Base-by-base conservation (phyloP, 2,797 vertebrate species). In the Uromys caudimaculatus region DNA sequence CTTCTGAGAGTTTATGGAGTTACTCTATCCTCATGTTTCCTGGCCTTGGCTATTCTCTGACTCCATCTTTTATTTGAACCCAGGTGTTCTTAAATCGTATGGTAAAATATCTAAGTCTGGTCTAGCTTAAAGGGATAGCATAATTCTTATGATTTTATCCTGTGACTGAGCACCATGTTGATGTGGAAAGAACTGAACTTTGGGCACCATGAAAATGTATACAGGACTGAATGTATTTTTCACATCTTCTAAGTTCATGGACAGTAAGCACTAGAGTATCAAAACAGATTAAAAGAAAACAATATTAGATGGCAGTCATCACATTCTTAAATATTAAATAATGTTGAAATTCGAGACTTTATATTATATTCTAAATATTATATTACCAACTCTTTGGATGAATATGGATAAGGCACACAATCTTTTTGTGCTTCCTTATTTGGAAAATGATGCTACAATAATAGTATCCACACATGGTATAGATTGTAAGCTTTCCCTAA, bases 301-400 rank as follows among this genome's bases (percentile, higher is more conserved):
- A 44, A 54, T 32, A 50, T 24, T 32, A 56, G 24, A 52, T 56
- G 35, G 60, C 6, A 90, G 19, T 64, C 32, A 6, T 81, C 47
- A 64, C 2, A 54, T 23, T 27, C 32, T 78, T 82, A 2, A n/a
- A 64, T 38, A n/a, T 52, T 83, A 35, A 81, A 89, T 62, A 84
- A 73, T 24, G 47, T 41, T 85, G 19, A 91, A 95, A 87, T 90
- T 73, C 23, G 44, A 82, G 54, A 56, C 12, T 93, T 96, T 76
- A 35, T 85, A 56, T 86, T 32, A 44, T 62, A 47, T 8, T 69
- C 50, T 17, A 75, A 89, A 89, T 54, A 76, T 8, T 47, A 47
- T 14, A 41, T 91, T 93, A 79, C 69, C 71, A 95, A 24, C 6
- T 84, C 62, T n/a, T 17, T 14, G 62, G 60, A 10, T 76, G 89